Evolutionary conservation across 2,888 invertebrate species (phyloP).

Genomic region (Hirtodrosophila alboralis): DNA sequence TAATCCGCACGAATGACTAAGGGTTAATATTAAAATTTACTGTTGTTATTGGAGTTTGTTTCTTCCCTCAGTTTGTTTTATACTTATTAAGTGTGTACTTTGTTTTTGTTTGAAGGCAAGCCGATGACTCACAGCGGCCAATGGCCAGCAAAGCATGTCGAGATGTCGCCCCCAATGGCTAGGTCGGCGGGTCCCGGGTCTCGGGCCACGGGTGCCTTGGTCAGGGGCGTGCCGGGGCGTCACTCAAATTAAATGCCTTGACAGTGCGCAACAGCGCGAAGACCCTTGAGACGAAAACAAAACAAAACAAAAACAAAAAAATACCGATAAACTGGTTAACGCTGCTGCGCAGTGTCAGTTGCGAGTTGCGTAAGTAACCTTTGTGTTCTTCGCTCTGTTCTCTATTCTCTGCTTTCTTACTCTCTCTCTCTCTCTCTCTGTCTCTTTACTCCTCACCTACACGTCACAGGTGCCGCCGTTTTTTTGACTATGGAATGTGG

Average conservation of each 20-base stretch:
- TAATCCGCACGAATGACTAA: slow-evolving; percentile 2
- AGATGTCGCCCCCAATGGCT: slow-evolving; percentile 21
- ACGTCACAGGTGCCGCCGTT: slow-evolving; percentile 49
- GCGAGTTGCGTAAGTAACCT: slow-evolving; percentile 41
- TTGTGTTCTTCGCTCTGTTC: slow-evolving; percentile 11
- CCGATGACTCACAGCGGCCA: slow-evolving; percentile 44
- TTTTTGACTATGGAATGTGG: slow-evolving; percentile 38
- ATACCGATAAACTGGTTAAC: slow-evolving; percentile 43
- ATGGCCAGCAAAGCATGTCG: slow-evolving; percentile 52
- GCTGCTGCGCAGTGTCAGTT: slow-evolving; percentile 22
- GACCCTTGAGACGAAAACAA: slow-evolving; percentile 28
- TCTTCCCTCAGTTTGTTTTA: slow-evolving; percentile 7
- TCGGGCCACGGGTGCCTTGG: no score
- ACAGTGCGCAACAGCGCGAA: slow-evolving; percentile 42
- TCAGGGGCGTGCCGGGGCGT: slow-evolving; percentile 49
- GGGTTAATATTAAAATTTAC: slow-evolving; percentile 33
- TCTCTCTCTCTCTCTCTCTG: no score
- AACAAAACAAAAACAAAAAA: no score
- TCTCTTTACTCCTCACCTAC: no score
- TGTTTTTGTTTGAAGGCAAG: slow-evolving; percentile 14
- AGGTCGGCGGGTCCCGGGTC: slow-evolving; percentile 20
- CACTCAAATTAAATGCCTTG: slow-evolving; percentile 53
- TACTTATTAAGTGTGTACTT: slow-evolving; percentile 11
- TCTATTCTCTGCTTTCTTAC: slow-evolving; percentile 2
- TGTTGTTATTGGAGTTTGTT: slow-evolving; percentile 12